Conservation (phyloP, 2,797 vertebrate genomes). For the Taeniopygia guttata region DNA sequence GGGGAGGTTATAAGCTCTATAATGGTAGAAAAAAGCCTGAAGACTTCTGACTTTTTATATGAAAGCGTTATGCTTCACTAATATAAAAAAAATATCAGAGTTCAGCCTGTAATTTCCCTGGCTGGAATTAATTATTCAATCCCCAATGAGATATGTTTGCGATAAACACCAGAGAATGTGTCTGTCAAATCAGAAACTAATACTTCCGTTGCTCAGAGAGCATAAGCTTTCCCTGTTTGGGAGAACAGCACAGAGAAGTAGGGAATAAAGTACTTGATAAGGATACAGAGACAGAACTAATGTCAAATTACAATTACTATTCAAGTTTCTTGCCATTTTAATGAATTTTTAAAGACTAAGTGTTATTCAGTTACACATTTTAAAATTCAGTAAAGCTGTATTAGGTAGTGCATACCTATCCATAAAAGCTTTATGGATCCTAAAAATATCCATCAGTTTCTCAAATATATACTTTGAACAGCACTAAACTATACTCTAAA, state of each 20-base stretch:
- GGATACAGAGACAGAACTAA: background rate
- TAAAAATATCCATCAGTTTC: background rate
- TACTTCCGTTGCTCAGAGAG: background rate
- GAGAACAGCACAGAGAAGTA: background rate
- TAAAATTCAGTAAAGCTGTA: background rate
- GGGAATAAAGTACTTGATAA: background rate
- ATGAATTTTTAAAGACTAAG: background rate
- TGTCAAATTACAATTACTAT: background rate
- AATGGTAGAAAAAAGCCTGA: background rate
- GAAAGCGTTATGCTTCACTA: background rate
- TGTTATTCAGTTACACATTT: background rate
- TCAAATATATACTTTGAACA: background rate
- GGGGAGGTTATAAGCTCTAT: background rate
- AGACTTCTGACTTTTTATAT: background rate
- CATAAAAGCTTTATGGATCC: background rate
- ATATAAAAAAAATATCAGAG: background rate
- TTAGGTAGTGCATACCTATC: background rate
- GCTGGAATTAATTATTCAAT: background rate
- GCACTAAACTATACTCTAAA: background rate
- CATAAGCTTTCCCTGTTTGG: background rate
- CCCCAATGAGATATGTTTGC: background rate
- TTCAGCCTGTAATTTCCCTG: background rate
- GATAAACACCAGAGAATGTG: background rate
- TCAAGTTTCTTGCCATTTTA: background rate
- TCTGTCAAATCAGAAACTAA: background rate